Evolutionary conservation across 1,140 invertebrate genomes (phyloP), one percentile per base, ranked within the genome.

Genomic region (Bombus superbus): DNA sequence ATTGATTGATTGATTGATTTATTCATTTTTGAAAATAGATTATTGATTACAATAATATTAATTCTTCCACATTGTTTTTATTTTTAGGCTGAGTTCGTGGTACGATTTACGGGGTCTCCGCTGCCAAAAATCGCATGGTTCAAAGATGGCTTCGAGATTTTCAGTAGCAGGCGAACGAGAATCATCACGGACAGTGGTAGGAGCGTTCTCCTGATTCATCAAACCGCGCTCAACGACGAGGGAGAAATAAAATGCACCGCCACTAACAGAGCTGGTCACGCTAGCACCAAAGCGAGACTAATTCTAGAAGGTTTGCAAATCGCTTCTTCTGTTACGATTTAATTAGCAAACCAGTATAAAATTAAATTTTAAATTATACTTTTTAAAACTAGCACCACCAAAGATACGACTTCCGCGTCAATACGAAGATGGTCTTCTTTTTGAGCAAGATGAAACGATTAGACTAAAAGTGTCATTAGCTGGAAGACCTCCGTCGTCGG

Each of bases 101-200:
- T 98, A 2, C 96, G 97, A 86, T 97, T 98, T 84, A 95, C 96
- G 22, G 99, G 98, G 3, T 96, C 97, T 47, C 99, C 99, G 0
- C 94, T 96, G 11, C 98, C 99, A 4, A 97, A 97, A 89, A 96
- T 99, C 40, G 97, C 97, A n/a, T 99, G 99, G 99, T 99, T 97
- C 94, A 98, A 98, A 94, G 98, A 98, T 93, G 97, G 97, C 57
- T 97, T 97, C 88, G 97, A 98, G 93, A 97, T 98, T 81, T 98
- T 98, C 92, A 98, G 97, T 92, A 98, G 97, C 92, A 95, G 97
- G 83, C 96, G 97, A 87, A 98, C 97, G 3, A 96, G 96, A 88
- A 97, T 98, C 84, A 95, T 97, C 1, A 97, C 97, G 1, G 97
- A 97, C 81, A 97, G 97, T 81, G 97, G 98, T 38, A 96, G 95